Evolutionary conservation across 2,888 invertebrate species (phyloP).

Genomic region (Yponomeuta evonymella): DNA sequence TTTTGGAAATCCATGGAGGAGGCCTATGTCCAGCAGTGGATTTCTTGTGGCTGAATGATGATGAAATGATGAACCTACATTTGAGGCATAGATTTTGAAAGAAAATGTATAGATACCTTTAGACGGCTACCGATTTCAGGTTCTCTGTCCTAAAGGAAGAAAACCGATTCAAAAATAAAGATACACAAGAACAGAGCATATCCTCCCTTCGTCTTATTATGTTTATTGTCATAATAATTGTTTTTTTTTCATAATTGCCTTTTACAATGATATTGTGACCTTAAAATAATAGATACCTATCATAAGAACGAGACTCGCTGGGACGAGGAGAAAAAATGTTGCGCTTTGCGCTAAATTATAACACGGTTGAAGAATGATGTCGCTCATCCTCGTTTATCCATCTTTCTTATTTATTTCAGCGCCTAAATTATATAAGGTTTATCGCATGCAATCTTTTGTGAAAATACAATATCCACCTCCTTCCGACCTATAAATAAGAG

Average conservation of each 20-base stretch:
- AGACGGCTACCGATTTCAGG: too few species aligned
- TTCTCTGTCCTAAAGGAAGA: not conserved
- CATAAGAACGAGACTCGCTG: not conserved
- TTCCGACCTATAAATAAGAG: too few species aligned
- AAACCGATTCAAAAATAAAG: not conserved
- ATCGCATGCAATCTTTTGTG: too few species aligned
- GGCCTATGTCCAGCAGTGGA: too few species aligned
- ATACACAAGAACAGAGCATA: not conserved
- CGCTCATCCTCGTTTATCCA: not conserved
- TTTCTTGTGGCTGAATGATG: too few species aligned
- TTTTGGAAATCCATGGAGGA: too few species aligned
- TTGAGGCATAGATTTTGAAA: too few species aligned
- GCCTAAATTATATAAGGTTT: too few species aligned
- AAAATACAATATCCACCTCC: too few species aligned
- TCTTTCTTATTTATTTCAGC: too few species aligned
- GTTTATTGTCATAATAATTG: conserved; percentile 12
- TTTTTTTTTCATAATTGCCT: not conserved
- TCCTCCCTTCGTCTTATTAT: not conserved
- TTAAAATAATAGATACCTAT: not conserved
- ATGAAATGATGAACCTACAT: too few species aligned
- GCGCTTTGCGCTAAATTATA: not conserved
- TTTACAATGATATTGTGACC: not conserved
- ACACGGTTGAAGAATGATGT: not conserved
- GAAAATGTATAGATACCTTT: too few species aligned
- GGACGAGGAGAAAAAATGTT: not conserved